A percentile compares a stretch with the other conserved stretches of the same genome.
These are phyloP conservation scores for Apotomis betuletana DNA, from an alignment of 2,888 invertebrate genomes.

Conservation along the genomic window DNA sequence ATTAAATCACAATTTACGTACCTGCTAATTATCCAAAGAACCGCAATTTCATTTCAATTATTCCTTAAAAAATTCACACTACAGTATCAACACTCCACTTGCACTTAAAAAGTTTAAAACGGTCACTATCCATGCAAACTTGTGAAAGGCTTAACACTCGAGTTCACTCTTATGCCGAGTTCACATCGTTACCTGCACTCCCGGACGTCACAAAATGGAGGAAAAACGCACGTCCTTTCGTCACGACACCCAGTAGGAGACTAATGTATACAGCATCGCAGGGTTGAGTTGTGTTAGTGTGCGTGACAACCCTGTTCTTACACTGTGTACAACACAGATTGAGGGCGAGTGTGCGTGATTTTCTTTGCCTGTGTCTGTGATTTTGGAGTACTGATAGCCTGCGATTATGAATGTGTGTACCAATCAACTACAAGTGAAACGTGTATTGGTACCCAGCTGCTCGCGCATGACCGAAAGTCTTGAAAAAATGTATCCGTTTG, in stretches of 20 bases:
- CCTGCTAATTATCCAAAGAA: slow-evolving; percentile 37
- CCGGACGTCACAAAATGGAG: slow-evolving; percentile 21
- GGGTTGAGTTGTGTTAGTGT: slow-evolving; percentile 31
- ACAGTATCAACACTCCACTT: slow-evolving; percentile 38
- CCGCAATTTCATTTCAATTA: slow-evolving; percentile 13
- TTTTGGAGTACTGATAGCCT: slow-evolving; percentile 35
- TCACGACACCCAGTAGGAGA: slow-evolving; percentile 29
- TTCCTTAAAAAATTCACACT: slow-evolving; percentile 22
- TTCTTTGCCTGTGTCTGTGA: slow-evolving; percentile 38
- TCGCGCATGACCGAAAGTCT: slow-evolving; percentile 40
- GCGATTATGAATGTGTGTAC: slow-evolving; percentile 37
- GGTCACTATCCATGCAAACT: slow-evolving; percentile 31
- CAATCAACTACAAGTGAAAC: slow-evolving; percentile 34
- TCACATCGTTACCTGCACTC: slow-evolving; percentile 35
- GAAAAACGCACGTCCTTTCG: slow-evolving; percentile 14
- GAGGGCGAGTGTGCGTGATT: slow-evolving; percentile 28
- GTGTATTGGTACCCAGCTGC: slow-evolving; percentile 25
- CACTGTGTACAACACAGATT: slow-evolving; percentile 26
- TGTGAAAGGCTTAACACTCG: slow-evolving; percentile 30
- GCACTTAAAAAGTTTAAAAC: slow-evolving; percentile 27
- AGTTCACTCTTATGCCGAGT: slow-evolving; percentile 31
- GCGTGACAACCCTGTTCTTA: slow-evolving; percentile 29
- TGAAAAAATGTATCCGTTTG: slow-evolving; percentile 39
- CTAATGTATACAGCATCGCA: slow-evolving; percentile 39
- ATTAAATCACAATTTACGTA: neutral